Evolutionary conservation across 2,797 vertebrate genomes (phyloP).

Genomic region (Heterohyrax brucei): DNA sequence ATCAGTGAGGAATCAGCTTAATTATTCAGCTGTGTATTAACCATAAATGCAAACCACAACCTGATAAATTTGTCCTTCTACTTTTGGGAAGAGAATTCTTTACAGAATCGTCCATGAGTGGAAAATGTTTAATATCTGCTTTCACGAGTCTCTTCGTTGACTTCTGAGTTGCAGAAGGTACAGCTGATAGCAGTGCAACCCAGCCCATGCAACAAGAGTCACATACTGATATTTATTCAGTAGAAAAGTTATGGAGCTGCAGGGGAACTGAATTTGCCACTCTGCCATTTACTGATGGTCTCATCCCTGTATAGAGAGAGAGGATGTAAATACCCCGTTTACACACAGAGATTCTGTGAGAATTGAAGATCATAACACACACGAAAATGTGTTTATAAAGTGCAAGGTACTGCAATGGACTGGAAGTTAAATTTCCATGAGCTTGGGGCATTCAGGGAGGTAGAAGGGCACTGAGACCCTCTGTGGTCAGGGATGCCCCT

Average conservation of each 20-base stretch:
- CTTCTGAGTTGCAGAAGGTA: background rate
- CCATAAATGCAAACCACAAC: background rate
- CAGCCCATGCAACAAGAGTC: too few relatives aligned
- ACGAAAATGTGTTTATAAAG: background rate
- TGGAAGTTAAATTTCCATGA: background rate
- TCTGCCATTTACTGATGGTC: background rate
- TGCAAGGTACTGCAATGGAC: background rate
- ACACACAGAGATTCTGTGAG: background rate
- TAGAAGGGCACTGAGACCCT: fast-evolving
- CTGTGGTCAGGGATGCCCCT: background rate
- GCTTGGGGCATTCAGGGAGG: background rate
- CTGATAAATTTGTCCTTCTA: background rate
- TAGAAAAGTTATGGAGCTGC: background rate
- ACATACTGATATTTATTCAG: too few relatives aligned
- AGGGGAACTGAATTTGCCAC: background rate
- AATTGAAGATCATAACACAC: background rate
- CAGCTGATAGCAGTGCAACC: background rate
- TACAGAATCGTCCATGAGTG: background rate
- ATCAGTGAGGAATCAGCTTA: background rate
- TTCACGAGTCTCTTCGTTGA: background rate
- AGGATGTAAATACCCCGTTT: background rate
- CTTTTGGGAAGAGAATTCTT: background rate
- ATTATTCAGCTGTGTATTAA: background rate
- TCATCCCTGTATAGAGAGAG: background rate
- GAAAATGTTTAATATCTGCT: background rate